These are phyloP conservation scores for Malurus elegans DNA, from an alignment of 2,113 vertebrate genomes.

Conservation along the genomic window DNA sequence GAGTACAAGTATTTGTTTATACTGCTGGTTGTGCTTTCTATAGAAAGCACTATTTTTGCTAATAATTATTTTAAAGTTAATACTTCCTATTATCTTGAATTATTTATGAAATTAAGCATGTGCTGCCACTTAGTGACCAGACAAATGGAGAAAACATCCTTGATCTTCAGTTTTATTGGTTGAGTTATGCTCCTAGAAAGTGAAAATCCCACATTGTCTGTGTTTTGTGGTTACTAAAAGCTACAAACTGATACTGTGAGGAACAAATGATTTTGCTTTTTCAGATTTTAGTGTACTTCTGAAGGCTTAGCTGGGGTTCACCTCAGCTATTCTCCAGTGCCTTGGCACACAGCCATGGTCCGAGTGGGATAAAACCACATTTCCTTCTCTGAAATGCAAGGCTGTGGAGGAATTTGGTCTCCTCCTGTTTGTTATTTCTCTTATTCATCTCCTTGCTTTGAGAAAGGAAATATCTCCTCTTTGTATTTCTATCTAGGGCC, in stretches of 20 bases:
- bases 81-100: constrained; percentile 73
- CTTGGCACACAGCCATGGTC: not conserved
- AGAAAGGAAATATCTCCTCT: not conserved
- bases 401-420: not conserved
- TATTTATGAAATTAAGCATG: constrained; percentile 72
- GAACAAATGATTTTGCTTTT: constrained; percentile 29
- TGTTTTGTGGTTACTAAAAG: constrained; percentile 67
- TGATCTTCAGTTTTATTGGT: constrained; percentile 60
- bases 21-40: constrained; percentile 35
- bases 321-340: not conserved
- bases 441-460: not conserved
- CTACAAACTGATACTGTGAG: constrained; percentile 4
- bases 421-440: not conserved
- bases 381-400: not conserved
- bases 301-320: constrained; percentile 30
- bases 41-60: constrained; percentile 46
- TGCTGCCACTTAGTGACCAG: constrained; percentile 63
- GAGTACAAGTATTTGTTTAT: not conserved
- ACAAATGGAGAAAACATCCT: constrained; percentile 61
- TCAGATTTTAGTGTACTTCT: constrained; percentile 42
- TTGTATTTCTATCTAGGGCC: not conserved
- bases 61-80: constrained; percentile 73
- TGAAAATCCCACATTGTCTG: constrained; percentile 54
- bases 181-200: constrained; percentile 13
- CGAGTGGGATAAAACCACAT: not conserved